Base-by-base conservation (phyloP, 1,140 invertebrate species). In the Dendrolimus punctatus region DNA sequence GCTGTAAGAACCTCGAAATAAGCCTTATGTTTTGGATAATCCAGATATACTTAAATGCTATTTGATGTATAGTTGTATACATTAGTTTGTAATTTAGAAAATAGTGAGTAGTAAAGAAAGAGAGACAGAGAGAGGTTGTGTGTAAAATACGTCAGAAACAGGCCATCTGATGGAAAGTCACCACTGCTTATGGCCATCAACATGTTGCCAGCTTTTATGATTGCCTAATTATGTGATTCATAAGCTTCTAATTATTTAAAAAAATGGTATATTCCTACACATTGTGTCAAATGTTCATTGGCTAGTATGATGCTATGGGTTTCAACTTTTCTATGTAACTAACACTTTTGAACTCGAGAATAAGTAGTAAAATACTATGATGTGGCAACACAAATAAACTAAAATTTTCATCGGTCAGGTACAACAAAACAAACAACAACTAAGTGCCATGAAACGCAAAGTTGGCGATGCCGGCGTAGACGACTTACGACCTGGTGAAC, bases 371-470 rank as follows among this genome's bases (percentile, higher is more conserved):
- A 2, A 23, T 23, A 23, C 23, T 3, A 23, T 23, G 23, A 23
- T 23, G 23, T 23, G 23, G 23, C 23, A 23, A 23, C 3, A 23
- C 23, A 23, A 23, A 23, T 23, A 23, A 23, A 23, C 23, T 23
- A 3, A 23, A 23, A 49, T 58, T 39, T 46, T 53, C 54, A 62
- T 50, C 60, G 41, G 76, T 82, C 50, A 98, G 96, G 95, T 99
- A 57, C 98, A 99, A 85, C 93, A 93, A 62, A 98, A 98, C 76
- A 98, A 99, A 75, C 97, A 99, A 80, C 92, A 93, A 66, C 91
- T 98, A 49, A 95, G 95, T 74, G 91, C 95, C 51, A 87, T 96
- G 66, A 95, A 96, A 81, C 89, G 92, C 51, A 92, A 94, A 85
- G 91, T 93, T 53, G 80, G 84, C 2, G 85, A 85, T 39, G 42